Evolutionary conservation across 2,888 invertebrate species (phyloP), one percentile per base, ranked within the genome.

Genomic region (Cantharis lateralis): DNA sequence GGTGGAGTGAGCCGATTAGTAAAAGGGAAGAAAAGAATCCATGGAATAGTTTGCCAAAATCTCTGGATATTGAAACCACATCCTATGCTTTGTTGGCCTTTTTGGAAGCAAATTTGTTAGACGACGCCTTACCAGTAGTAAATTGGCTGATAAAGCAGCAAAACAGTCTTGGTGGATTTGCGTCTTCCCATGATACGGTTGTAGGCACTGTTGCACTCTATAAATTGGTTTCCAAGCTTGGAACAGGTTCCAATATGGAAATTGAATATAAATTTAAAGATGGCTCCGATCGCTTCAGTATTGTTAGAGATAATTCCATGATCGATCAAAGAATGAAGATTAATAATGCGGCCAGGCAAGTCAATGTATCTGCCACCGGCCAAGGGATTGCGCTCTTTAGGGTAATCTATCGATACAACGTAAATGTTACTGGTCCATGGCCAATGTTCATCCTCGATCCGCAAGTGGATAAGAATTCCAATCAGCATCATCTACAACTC

Each of bases 361-460:
- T 96, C 0, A 92, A 93, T 77, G 90, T 97, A 16, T 92, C 92
- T 69, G 96, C 95, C 0, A 92, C 91, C 81, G 98, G 98, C 13
- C 91, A 90, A 68, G 98, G 98, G 10, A 91, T 96, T 72, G 94
- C 93, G 0, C 88, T 96, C 76, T 91, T 95, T 66, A 94, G 95
- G 83, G 91, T 98, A 16, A 92, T 94, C 0, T 96, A 95, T 81
- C 91, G 91, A 68, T 97, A 95, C 85, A 94, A 95, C 87, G 91
- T 96, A 77, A 95, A 96, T 85, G 95, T 96, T 3, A 96, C 96
- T 13, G 96, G 95, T 24, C 94, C 95, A 48, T 95, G 95, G 92
- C 96, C 97, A 3, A 90, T 95, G 80, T 97, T 96, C 88, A 94
- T 93, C 68, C 90, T 97, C 1, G 96, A 96, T 88, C 96, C 97